Conservation (phyloP, 2,888 invertebrate species). For the Melanargia galathea region DNA sequence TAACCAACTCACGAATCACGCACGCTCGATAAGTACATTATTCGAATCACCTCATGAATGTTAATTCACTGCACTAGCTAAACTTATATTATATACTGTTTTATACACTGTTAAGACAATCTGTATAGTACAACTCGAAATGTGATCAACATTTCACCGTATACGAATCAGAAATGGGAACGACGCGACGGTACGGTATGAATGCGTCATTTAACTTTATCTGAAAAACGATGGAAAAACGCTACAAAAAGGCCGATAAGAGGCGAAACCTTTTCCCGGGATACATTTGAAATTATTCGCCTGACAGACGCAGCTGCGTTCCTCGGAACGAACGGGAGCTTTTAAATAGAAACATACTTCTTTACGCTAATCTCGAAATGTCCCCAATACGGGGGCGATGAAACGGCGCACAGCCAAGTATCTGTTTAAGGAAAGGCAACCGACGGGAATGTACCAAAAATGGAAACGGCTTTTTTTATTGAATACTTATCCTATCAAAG, state of each 20-base stretch:
- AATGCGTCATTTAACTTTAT: constrained; percentile 33
- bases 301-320: constrained; percentile 61
- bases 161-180: neutral
- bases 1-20: constrained; percentile 14
- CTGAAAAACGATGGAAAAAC: constrained; percentile 26
- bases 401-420: constrained; percentile 55
- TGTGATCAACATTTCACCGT: neutral
- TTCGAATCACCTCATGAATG: constrained; percentile 38
- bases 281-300: constrained; percentile 48
- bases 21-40: constrained; percentile 35
- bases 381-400: constrained; percentile 56
- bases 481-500: no score
- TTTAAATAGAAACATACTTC: constrained; percentile 72
- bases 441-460: constrained; percentile 38
- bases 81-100: no score
- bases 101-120: constrained; percentile 2
- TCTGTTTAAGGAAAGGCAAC: constrained; percentile 52
- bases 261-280: constrained; percentile 27
- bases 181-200: constrained; percentile 13
- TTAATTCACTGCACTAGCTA: constrained; percentile 23
- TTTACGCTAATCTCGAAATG: constrained; percentile 63
- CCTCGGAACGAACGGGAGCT: constrained; percentile 51
- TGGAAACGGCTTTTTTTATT: constrained; percentile 38
- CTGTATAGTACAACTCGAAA: neutral
- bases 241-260: constrained; percentile 35